phyloP scores from a whole-genome alignment of 2,888 invertebrate genomes.

The Lathronympha strigana region DNA sequence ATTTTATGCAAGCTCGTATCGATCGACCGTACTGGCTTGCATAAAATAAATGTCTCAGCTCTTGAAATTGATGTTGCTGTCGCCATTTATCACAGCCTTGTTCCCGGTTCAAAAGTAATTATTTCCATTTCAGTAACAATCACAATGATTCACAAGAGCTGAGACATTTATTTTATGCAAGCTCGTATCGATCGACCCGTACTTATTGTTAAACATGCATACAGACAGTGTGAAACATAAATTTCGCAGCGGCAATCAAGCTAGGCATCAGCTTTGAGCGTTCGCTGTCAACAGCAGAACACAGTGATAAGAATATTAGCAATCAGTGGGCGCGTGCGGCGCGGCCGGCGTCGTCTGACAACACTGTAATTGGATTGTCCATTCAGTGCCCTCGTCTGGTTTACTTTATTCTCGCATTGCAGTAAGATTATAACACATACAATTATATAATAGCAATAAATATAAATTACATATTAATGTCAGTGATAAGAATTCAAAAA shows the following conservation, averaged over 20 bases:
- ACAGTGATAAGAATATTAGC: conserved; percentile 42
- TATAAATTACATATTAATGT: no score
- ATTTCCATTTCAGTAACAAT: no score
- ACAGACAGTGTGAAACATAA: conserved; percentile 27
- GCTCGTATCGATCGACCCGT: neutral
- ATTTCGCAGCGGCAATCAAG: conserved; percentile 34
- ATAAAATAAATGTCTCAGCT: neutral
- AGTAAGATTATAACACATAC: conserved; percentile 16
- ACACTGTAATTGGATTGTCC: conserved; percentile 49
- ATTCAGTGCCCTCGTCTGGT: conserved; percentile 44
- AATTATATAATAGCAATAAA: neutral
- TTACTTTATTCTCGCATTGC: conserved; percentile 36
- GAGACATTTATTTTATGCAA: neutral
- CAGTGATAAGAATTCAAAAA: no score
- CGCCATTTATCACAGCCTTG: conserved; percentile 13
- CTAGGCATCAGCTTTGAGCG: conserved; percentile 30
- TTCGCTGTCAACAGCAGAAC: conserved; percentile 31
- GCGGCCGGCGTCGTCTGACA: conserved; percentile 38
- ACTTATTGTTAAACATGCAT: neutral
- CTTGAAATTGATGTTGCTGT: conserved; percentile 8
- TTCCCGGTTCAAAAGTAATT: conserved; percentile 14
- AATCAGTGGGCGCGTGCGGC: conserved; percentile 35
- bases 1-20: neutral
- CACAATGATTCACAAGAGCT: neutral
- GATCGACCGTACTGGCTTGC: neutral